Conservation (phyloP, 2,888 invertebrate genomes). For the Lomographa bimaculata region DNA sequence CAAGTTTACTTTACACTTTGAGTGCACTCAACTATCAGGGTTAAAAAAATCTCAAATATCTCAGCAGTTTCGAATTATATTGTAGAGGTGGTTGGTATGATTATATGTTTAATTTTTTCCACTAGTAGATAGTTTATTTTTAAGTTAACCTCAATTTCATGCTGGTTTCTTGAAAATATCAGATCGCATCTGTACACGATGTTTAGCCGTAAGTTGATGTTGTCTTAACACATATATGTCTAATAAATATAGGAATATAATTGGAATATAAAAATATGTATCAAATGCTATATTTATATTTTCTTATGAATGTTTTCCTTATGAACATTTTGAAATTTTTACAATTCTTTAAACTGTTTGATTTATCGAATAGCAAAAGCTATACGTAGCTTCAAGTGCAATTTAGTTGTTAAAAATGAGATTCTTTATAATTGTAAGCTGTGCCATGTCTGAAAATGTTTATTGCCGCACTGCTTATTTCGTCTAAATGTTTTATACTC, state of each 20-base stretch:
- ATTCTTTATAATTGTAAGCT: constrained; percentile 46
- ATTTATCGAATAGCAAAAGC: too few relatives aligned
- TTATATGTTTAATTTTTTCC: constrained; percentile 6
- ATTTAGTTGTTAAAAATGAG: constrained; percentile 53
- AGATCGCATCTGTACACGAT: too few relatives aligned
- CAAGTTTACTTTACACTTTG: constrained; percentile 30
- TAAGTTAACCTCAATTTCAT: constrained; percentile 1
- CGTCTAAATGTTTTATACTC: constrained; percentile 33
- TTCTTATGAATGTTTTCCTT: neutral
- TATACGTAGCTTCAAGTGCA: constrained; percentile 51
- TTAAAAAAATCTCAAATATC: constrained; percentile 33
- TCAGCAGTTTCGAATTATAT: constrained; percentile 28
- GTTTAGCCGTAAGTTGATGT: constrained; percentile 18
- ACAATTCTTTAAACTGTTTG: neutral
- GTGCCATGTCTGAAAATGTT: constrained; percentile 63
- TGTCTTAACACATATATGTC: constrained; percentile 12
- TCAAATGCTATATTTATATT: too few relatives aligned
- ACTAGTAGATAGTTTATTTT: constrained; percentile 7
- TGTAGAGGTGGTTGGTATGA: constrained; percentile 37
- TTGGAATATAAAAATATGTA: constrained; percentile 11
- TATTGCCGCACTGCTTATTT: constrained; percentile 42
- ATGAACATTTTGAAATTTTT: constrained; percentile 2
- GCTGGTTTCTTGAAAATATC: too few relatives aligned
- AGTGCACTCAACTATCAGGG: constrained; percentile 42
- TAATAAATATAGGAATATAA: constrained; percentile 9